Evolutionary conservation across 1,140 invertebrate genomes (phyloP).

Genomic region (Drosophila ogumai): DNA sequence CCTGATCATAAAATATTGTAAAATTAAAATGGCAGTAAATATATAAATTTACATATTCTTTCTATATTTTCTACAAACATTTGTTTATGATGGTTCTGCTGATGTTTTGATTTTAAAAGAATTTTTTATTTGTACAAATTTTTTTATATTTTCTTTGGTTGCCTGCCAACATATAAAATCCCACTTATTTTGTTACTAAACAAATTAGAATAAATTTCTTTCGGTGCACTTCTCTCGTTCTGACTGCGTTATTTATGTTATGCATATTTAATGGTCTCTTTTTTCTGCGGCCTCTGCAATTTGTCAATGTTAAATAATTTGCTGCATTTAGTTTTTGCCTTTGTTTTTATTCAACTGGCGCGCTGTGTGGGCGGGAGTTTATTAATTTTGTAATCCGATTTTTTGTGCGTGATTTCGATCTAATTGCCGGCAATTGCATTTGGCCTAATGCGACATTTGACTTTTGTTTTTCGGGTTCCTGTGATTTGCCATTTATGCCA

Average conservation of each 20-base stretch:
- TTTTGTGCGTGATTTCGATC: slow-evolving; percentile 32
- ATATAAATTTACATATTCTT: neutral
- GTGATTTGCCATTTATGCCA: slow-evolving; percentile 43
- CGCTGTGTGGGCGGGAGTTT: slow-evolving; percentile 47
- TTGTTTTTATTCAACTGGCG: slow-evolving; percentile 28
- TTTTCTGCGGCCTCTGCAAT: slow-evolving; percentile 53
- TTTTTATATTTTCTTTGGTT: too few species aligned
- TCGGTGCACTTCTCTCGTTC: neutral
- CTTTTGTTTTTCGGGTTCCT: slow-evolving; percentile 13
- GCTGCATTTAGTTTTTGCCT: slow-evolving; percentile 49
- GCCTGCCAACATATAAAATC: too few species aligned
- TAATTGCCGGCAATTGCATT: slow-evolving; percentile 76
- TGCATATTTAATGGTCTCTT: slow-evolving; percentile 71
- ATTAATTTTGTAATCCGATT: slow-evolving; percentile 63
- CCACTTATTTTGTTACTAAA: too few species aligned
- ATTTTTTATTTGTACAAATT: neutral
- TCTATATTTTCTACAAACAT: neutral
- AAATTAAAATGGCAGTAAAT: neutral
- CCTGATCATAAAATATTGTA: neutral
- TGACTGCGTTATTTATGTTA: slow-evolving; percentile 51
- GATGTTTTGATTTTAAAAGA: neutral
- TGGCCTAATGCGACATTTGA: slow-evolving; percentile 57
- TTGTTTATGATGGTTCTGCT: too few species aligned
- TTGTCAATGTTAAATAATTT: slow-evolving; percentile 74
- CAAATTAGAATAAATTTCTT: neutral